phyloP scores from a whole-genome alignment of 2,113 vertebrate species.

The Motacilla tschutschensis region DNA sequence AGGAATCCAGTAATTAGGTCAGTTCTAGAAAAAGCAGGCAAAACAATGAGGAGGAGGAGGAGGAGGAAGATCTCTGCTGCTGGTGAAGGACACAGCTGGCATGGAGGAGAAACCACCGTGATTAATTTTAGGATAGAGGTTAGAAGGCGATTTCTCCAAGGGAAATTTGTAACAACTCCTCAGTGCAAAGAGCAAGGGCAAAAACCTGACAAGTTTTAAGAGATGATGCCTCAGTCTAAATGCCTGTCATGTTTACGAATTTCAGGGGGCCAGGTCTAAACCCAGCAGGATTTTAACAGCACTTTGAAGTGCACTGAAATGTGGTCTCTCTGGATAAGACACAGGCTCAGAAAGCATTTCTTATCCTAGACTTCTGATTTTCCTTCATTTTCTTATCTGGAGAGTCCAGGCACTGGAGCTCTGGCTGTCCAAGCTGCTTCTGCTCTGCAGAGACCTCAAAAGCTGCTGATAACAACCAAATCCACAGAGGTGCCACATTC shows the following conservation, averaged over 20 bases:
- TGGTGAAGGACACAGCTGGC: not conserved
- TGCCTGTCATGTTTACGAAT: fast-evolving
- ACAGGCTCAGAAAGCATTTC: not conserved
- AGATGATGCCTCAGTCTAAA: not conserved
- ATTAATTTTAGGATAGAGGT: not conserved
- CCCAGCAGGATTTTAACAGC: not conserved
- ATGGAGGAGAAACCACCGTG: not conserved
- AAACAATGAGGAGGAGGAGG: not conserved
- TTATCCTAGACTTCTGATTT: not conserved
- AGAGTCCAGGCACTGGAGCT: not conserved
- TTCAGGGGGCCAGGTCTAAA: not conserved
- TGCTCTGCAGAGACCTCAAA: not conserved
- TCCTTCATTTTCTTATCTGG: not conserved
- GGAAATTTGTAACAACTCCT: not conserved
- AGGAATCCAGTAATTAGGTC: not conserved
- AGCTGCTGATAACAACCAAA: not conserved
- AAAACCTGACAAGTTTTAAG: not conserved
- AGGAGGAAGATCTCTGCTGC: not conserved
- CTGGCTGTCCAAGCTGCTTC: not conserved
- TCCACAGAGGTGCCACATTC: not conserved
- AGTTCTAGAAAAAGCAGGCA: not conserved
- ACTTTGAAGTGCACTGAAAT: not conserved
- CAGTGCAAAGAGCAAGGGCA: not conserved
- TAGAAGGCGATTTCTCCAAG: not conserved
- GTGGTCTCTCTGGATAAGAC: not conserved